Base-by-base conservation (phyloP, 2,113 vertebrate species). In the Verasper variegatus region DNA sequence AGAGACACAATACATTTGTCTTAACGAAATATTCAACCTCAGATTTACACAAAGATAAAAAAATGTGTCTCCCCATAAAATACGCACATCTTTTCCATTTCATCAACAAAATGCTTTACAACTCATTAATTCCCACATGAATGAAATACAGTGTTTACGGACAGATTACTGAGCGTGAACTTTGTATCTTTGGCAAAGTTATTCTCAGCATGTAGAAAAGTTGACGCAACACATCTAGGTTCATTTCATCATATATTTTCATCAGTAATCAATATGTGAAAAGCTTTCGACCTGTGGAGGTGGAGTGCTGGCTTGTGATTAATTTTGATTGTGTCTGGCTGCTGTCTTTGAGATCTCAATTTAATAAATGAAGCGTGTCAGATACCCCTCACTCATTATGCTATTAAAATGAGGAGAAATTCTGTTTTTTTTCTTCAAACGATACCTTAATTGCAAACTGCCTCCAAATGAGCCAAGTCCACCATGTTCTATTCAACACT, bases 321-420 rank as follows among this genome's bases (percentile, higher is more conserved):
- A 10, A 65, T 73, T 74, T 42, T 62, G 72, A 82, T 76, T 1
- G 8, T n/a, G 68, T 81, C 58, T 47, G 3, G 45, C 45, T 54
- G 1, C 31, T n/a, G 27, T 47, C 74, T 27, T 81, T 64, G 27
- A 68, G 40, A 14, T 73, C 68, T 82, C 20, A 47, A 13, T 64
- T 68, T 57, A 65, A 71, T 74, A 75, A 74, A 80, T 57, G 21
- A 74, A 52, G 70, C 42, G 1, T 40, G 60, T 18, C 42, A 18
- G 66, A 67, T 71, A 62, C 24, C 51, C 31, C 21, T 66, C 31
- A 59, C 70, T 72, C 55, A 26, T 83, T 85, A 69, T 81, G 37
- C 58, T 24, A 20, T 74, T 83, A 54, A 65, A 74, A 64, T 26
- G 31, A 74, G 21, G 24, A 18, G 47, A 80, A 67, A 74, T 18